Base-by-base conservation (phyloP, 2,797 vertebrate species). In the Cryptoblepharus egeriae region DNA sequence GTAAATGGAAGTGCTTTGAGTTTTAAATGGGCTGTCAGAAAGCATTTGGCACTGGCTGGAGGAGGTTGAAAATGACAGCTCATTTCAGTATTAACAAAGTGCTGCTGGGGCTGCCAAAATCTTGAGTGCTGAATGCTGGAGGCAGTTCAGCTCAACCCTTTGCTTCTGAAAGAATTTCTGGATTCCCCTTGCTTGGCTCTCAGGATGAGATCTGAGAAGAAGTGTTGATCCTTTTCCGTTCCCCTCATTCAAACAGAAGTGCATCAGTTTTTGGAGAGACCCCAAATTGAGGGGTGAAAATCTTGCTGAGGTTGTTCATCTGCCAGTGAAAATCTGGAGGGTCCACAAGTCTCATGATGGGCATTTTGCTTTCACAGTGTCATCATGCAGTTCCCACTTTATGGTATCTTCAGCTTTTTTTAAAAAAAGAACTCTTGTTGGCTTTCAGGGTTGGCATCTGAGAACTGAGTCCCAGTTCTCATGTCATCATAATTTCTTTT, bases 1-100 rank as follows among this genome's bases (percentile, higher is more conserved):
- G 57, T 92, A 85, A 89, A 64, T 0, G 22, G 58, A 85, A 85
- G 76, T 64, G 60, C 81, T 89, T 87, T 32, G 87, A 60, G 80
- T 80, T 86, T 83, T 91, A 89, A 91, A 90, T 0, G 42, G 79
- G 68, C 84, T 90, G 88, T 88, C 84, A 42, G 85, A 80, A 85
- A 79, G 80, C 73, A 69, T 92, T 92, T 92, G 87, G 80, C 30
- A 37, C 77, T 58, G 74, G 71, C 0, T 0, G 69, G 75, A 55
- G 30, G 87, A 89, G 60, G 64, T 63, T 87, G 61, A 5, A 86
- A 85, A 71, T 12, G 88, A 87, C 92, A 88, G 80, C 78, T 92
- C 45, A 0, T 63, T 87, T 82, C 6, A 3, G 75, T 58, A 72
- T 79, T 82, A 87, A 67, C 86, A 61, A 83, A 80, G 57, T n/a